A percentile compares a stretch with the other conserved stretches of the same genome.
These are phyloP conservation scores for Drosophila rellima DNA, from an alignment of 2,888 invertebrate genomes.

Conservation along the genomic window DNA sequence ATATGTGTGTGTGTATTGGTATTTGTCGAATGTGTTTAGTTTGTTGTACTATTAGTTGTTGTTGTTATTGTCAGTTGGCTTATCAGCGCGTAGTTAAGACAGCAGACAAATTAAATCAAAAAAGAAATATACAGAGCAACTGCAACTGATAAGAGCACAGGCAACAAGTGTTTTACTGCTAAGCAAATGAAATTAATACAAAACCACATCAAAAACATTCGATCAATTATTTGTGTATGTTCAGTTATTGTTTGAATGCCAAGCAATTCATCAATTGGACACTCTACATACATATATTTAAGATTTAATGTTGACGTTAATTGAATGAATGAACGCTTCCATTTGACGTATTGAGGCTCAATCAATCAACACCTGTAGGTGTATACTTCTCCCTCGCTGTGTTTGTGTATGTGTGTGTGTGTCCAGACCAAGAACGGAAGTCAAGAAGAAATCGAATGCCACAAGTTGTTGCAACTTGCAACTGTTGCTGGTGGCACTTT, in stretches of 20 bases:
- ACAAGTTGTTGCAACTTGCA: not conserved
- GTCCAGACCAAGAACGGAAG: slow-evolving; percentile 20
- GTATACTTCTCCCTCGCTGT: not conserved
- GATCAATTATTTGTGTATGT: slow-evolving; percentile 19
- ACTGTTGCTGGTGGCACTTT: not conserved
- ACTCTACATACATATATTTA: slow-evolving; percentile 31
- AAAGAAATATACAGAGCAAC: slow-evolving; percentile 28
- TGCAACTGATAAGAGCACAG: slow-evolving; percentile 31
- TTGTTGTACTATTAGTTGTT: slow-evolving; percentile 13
- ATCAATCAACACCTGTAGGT: slow-evolving; percentile 47
- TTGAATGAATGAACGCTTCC: slow-evolving; percentile 43
- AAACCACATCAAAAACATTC: not conserved
- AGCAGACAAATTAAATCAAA: slow-evolving; percentile 51
- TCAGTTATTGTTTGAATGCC: slow-evolving; percentile 26
- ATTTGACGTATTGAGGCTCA: slow-evolving; percentile 32
- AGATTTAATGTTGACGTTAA: slow-evolving; percentile 33
- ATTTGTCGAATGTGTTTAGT: slow-evolving; percentile 34
- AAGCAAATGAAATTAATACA: slow-evolving; percentile 1
- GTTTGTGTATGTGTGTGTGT: not conserved
- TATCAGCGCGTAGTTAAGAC: slow-evolving; percentile 43
- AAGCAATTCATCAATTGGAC: slow-evolving; percentile 42
- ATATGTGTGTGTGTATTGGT: slow-evolving; percentile 11
- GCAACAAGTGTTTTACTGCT: slow-evolving; percentile 52
- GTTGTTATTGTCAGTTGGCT: slow-evolving; percentile 20
- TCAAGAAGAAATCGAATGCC: not conserved